Conservation (phyloP, 1,140 invertebrate species). For the Zaprionus camerounensis region DNA sequence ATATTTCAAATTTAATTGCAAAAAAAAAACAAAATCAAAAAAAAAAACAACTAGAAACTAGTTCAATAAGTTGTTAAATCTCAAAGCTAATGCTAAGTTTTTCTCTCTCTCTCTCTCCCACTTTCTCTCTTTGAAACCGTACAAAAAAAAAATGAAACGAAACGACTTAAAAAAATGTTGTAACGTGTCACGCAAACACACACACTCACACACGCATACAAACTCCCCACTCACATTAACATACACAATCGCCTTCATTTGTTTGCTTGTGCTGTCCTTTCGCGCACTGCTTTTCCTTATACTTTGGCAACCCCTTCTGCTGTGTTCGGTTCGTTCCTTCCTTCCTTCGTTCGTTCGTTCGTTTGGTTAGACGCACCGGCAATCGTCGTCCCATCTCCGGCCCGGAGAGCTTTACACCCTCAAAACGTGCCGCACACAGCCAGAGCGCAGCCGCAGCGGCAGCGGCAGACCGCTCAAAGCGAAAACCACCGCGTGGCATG, state of each 20-base stretch:
- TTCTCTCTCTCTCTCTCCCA: constrained; percentile 49
- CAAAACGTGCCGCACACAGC: constrained; percentile 82
- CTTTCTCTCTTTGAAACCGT: constrained; percentile 27
- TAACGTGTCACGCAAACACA: constrained; percentile 20
- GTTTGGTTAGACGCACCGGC: constrained; percentile 87
- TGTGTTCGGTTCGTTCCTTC: too few species aligned
- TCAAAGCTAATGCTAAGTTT: constrained; percentile 74
- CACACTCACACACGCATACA: constrained; percentile 8
- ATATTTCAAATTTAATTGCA: constrained; percentile 14
- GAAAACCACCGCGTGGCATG: constrained; percentile 97
- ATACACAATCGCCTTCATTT: constrained; percentile 3
- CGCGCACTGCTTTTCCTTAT: neutral
- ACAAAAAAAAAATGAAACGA: constrained; percentile 27
- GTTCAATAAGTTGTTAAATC: constrained; percentile 36
- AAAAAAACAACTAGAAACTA: constrained; percentile 14
- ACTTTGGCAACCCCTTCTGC: neutral
- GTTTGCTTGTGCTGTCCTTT: neutral
- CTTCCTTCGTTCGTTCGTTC: neutral
- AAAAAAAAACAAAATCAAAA: constrained; percentile 17
- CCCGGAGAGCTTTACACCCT: constrained; percentile 84
- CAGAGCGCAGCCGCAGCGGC: constrained; percentile 71
- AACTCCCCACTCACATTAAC: neutral
- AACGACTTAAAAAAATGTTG: constrained; percentile 32
- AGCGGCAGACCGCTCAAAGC: constrained; percentile 90
- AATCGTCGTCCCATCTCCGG: constrained; percentile 90